Evolutionary conservation across 2,797 vertebrate genomes (phyloP), one percentile per base, ranked within the genome.

Genomic region (Kryptopterus vitreolus): DNA sequence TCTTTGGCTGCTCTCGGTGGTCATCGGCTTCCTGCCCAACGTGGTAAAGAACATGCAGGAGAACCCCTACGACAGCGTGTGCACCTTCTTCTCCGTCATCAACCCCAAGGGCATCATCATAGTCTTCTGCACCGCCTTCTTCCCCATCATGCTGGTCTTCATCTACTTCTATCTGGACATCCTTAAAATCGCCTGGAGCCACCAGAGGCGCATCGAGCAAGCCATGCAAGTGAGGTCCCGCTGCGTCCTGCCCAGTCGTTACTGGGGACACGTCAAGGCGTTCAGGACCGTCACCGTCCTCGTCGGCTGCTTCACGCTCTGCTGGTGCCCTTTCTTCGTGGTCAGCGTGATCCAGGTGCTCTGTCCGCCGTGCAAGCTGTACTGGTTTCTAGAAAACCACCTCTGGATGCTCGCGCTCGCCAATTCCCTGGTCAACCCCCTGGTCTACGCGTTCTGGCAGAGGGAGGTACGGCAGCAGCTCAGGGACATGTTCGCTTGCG

Each of bases 151-250:
- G 55, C 89, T 90, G 0, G 80, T 93, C 59, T 96, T 98, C 70
- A 65, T 96, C 81, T 98, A 93, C 87, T 95, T 98, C 87, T 98
- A 98, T 91, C 94, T 96, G 1, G 95, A 97, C 92, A 95, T 98
- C 89, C 91, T 98, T 83, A 96, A 96, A 84, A 94, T 97, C 0
- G 95, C 97, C 79, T 94, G 92, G 0, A 62, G 80, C 80, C 97
- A 98, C 16, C 94, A 93, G 81, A 92, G 90, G 85, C 94, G 94
- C 71, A 98, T 98, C 81, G 87, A 87, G 71, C 90, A 88, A 35
- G 91, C 92, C 24, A 85, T 91, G 72, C 90, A 88, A 0, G 87
- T 79, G 0, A 86, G 89, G 59, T 83, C 88, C 48, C 63, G 70
- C 13, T 69, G 79, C 46, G 43, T 84, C 18, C 77, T 78, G 0